Percentiles rank a stretch among this genome's conserved stretches.
Conservation (phyloP, 2,113 vertebrate genomes). For the Mustelus asterias region DNA sequence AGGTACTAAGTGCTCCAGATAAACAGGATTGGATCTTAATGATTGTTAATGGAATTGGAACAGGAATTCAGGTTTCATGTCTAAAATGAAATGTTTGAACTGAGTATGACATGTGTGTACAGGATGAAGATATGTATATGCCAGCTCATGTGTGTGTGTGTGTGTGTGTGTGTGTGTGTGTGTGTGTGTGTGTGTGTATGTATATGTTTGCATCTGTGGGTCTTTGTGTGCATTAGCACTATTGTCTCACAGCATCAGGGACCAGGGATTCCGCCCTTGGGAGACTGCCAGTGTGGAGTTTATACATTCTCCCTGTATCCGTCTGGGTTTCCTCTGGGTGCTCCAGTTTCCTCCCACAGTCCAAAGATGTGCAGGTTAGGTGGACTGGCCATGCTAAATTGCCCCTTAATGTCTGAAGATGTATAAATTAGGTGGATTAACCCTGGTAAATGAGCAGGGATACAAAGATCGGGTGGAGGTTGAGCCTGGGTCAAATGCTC, state of each 20-base stretch:
- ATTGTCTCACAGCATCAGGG: not conserved
- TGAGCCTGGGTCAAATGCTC: too few species aligned
- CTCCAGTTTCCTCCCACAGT: too few species aligned
- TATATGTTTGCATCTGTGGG: not conserved
- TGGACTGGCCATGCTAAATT: too few species aligned
- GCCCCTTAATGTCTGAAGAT: too few species aligned
- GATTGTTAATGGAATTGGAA: conserved; percentile 12
- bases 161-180: not conserved
- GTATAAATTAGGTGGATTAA: too few species aligned
- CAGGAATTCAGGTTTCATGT: not conserved
- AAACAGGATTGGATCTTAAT: conserved; percentile 2
- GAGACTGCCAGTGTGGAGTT: too few species aligned
- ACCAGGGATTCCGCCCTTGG: too few species aligned
- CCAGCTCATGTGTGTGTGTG: not conserved
- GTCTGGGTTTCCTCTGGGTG: too few species aligned
- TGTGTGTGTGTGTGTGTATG: not conserved
- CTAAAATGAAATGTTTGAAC: not conserved
- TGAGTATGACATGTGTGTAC: not conserved
- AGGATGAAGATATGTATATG: not conserved
- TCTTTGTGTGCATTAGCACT: not conserved
- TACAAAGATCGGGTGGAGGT: too few species aligned
- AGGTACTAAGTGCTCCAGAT: not conserved
- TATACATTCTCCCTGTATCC: too few species aligned
- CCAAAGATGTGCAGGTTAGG: too few species aligned
- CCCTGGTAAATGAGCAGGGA: too few species aligned